These are phyloP conservation scores for Hipposideros armiger DNA, from an alignment of 2,113 vertebrate genomes.

Conservation along the genomic window DNA sequence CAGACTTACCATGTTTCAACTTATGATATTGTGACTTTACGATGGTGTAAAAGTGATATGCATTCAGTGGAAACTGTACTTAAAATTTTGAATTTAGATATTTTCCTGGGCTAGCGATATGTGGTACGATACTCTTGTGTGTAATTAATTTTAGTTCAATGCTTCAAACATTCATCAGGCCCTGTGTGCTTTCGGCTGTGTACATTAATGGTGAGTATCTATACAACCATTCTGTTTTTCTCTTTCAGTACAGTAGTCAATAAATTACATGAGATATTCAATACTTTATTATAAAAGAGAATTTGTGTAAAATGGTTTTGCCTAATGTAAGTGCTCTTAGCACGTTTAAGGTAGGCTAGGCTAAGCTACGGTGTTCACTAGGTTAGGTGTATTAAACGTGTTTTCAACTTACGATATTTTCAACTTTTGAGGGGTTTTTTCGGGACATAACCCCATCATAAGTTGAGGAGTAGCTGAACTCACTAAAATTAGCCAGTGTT, in stretches of 20 bases:
- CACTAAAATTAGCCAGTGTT: conserved; percentile 61
- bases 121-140: neutral
- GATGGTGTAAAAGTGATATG: neutral
- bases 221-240: neutral
- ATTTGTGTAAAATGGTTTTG: neutral
- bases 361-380: neutral
- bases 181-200: neutral
- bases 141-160: neutral
- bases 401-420: neutral
- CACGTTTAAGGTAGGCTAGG: neutral
- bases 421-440: neutral
- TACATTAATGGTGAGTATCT: neutral
- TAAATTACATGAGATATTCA: neutral
- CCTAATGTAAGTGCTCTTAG: neutral
- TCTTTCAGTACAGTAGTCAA: neutral
- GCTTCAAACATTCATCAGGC: neutral
- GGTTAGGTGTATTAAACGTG: neutral
- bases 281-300: neutral
- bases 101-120: neutral
- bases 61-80: neutral
- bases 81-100: neutral
- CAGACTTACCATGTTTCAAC: neutral
- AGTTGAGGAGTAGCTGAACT: neutral
- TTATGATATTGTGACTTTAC: neutral
- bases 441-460: neutral